phyloP scores from a whole-genome alignment of 2,113 vertebrate genomes.

The Erythrocercus mccallii region DNA sequence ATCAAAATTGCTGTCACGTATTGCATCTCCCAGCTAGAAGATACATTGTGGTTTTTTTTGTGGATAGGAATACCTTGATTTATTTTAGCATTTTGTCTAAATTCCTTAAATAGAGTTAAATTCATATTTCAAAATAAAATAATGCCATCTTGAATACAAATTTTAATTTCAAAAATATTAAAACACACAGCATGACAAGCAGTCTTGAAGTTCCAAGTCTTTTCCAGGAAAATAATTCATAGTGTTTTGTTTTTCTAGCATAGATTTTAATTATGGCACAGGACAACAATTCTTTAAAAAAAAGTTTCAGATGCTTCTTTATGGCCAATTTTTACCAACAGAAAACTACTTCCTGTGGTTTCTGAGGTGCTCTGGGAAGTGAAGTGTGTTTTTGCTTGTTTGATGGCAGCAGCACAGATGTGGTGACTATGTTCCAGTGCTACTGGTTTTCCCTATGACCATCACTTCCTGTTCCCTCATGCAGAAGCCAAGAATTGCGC shows the following conservation, averaged over 20 bases:
- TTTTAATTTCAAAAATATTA: neutral
- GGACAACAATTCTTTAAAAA: neutral
- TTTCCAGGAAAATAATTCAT: neutral
- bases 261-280: neutral
- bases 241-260: fast-evolving
- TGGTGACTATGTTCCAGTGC: fast-evolving
- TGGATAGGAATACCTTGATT: fast-evolving
- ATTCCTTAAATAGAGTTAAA: neutral
- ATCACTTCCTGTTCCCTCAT: neutral
- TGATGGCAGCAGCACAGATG: neutral
- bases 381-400: neutral
- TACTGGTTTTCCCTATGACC: neutral
- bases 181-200: fast-evolving
- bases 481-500: neutral
- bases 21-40: neutral
- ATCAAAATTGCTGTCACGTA: neutral
- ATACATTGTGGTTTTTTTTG: neutral
- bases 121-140: neutral
- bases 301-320: neutral
- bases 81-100: neutral
- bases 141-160: fast-evolving
- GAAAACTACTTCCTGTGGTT: neutral
- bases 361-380: fast-evolving
- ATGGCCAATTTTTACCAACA: neutral
- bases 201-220: neutral